Evolutionary conservation across 37 sponge, comb jelly and placozoan genomes (phyloP), one percentile per base, ranked within the genome.

Genomic region (Halichondria panicea): DNA sequence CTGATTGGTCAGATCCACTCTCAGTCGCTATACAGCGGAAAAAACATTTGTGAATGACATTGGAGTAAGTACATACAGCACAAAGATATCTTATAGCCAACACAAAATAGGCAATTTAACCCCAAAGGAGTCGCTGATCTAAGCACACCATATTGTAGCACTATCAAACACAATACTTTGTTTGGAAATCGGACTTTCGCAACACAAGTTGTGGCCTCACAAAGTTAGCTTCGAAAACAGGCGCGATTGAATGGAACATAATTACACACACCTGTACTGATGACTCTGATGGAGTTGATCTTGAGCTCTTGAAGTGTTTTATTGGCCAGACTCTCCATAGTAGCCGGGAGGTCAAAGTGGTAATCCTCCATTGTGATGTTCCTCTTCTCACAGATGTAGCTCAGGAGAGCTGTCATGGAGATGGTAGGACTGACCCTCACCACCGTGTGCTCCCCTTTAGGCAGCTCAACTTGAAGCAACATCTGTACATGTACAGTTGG

Each of bases 351-450:
- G 46, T 73, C 66, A 52, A 82, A 74, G 25, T n/a, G 30, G 57
- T 74, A 46, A 1, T 48, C 31, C 12, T 43, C 40, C 3, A 21
- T 44, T 34, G 73, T 46, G 1, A 82, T 24, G 59, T 74, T 74
- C 36, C 83, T 75, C 81, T 76, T 87, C 71, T 81, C 82, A 36
- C 88, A 87, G 63, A 86, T 56, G 70, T 75, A 80, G 37, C 19
- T 24, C 8, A 82, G 68, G 0, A 82, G 59, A 58, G 73, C 44
- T 40, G 43, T n/a, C 43, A 82, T 27, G 44, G 68, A 28, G 27
- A 56, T 39, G 36, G 55, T 33, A 28, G 74, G 57, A 33, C 41
- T 41, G 18, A 74, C 83, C 9, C 58, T 41, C 22, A 82, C 75
- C 43, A 57, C 35, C 59, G 68, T 82, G 21, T 43, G 30, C 68